Evolutionary conservation across 2,888 invertebrate species (phyloP), one percentile per base, ranked within the genome.

Genomic region (Scrobipalpa atriplicella): DNA sequence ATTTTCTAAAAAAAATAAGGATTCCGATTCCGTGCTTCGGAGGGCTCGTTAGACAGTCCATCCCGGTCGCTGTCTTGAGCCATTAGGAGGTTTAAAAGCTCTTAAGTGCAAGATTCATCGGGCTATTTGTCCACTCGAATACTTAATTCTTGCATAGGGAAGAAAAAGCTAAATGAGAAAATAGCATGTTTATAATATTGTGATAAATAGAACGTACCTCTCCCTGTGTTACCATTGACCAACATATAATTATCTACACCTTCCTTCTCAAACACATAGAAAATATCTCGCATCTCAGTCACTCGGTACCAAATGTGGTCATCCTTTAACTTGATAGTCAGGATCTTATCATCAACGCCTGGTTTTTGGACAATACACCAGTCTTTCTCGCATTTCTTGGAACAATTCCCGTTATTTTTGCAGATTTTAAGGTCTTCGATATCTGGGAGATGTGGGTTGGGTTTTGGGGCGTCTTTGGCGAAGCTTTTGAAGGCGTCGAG

Each of bases 141-240:
- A n/a, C n/a, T n/a, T n/a, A n/a, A n/a, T n/a, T n/a, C n/a, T n/a
- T n/a, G n/a, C n/a, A 29, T 29, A 5, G 29, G 5, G 29, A 29
- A 29, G 29, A 29, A 29, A 29, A 29, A 29, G 5, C 29, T 29
- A 29, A 29, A 29, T 29, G n/a, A n/a, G n/a, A n/a, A n/a, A n/a
- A 13, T 11, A 43, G 13, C 11, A 13, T 11, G 9, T 62, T 36
- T 9, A 18, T 36, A 36, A 2, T 18, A 61, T 41, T 13, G 1
- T 10, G 51, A n/a, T 13, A 36, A n/a, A 16, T 2, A 11, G 11
- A 5, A 61, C 69, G 71, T 75, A 90, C 96, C 96, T 86, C 94
- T 94, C 16, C 95, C 95, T 3, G 96, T 96, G 77, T 96, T 96
- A 16, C 97, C 96, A 62, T 94, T 95, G 1, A 96, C 94, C 6